A percentile compares a stretch with the other conserved stretches of the same genome.
These are phyloP conservation scores for Coreoperca whiteheadi DNA, from an alignment of 2,113 vertebrate species.

Conservation along the genomic window DNA sequence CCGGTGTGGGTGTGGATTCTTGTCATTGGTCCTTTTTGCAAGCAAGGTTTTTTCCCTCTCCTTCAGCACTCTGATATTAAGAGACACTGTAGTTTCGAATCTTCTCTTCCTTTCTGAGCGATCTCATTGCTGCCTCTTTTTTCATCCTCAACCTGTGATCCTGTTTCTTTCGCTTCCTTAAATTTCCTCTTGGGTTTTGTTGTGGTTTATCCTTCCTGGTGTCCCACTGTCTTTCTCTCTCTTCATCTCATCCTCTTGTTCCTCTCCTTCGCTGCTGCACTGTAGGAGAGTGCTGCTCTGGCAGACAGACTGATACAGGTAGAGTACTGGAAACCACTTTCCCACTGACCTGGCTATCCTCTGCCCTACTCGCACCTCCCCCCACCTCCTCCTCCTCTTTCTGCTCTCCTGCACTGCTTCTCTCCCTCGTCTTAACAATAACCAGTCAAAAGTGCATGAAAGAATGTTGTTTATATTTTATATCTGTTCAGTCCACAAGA, in stretches of 20 bases:
- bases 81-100: conserved; percentile 3
- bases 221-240: conserved; percentile 31
- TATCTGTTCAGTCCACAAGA: conserved; percentile 15
- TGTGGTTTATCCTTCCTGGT: conserved; percentile 52
- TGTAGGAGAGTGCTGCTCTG: conserved; percentile 96
- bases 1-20: background rate
- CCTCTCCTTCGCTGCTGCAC: conserved; percentile 57
- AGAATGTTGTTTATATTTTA: conserved; percentile 15
- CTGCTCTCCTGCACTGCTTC: conserved; percentile 36
- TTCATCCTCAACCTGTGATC: conserved; percentile 13
- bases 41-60: background rate
- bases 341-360: conserved; percentile 41
- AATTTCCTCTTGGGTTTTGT: conserved; percentile 23
- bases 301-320: conserved; percentile 99
- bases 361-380: conserved; percentile 29
- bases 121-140: conserved; percentile 42
- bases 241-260: conserved; percentile 55
- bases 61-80: conserved; percentile 2
- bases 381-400: conserved; percentile 21
- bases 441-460: conserved; percentile 72
- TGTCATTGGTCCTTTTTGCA: background rate
- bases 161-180: conserved; percentile 20
- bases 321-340: conserved; percentile 80
- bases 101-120: conserved; percentile 34
- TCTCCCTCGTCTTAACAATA: conserved; percentile 20